phyloP scores from a whole-genome alignment of 2,797 vertebrate species.

The Aphelocoma californica region DNA sequence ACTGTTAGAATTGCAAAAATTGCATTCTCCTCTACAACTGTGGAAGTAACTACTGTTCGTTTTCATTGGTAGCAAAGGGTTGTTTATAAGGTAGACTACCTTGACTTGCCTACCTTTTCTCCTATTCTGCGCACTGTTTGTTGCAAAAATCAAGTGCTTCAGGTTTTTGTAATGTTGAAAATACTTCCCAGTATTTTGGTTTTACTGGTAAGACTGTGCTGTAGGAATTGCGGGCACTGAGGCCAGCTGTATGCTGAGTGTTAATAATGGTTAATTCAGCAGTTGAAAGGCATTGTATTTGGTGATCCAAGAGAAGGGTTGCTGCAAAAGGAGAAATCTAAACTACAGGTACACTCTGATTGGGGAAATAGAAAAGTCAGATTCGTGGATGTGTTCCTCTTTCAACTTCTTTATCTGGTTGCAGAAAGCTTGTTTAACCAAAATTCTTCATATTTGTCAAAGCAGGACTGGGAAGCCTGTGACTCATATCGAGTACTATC shows the following conservation, averaged over 20 bases:
- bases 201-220: neutral
- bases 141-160: neutral
- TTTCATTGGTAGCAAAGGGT: neutral
- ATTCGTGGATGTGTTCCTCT: neutral
- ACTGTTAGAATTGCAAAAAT: neutral
- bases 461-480: neutral
- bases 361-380: neutral
- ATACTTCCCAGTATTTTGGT: neutral
- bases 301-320: neutral
- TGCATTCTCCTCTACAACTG: neutral
- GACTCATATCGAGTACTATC: neutral
- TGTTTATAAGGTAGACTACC: neutral
- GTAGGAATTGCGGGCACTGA: neutral
- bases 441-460: neutral
- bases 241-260: neutral
- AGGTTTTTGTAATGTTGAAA: neutral
- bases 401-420: neutral
- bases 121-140: neutral
- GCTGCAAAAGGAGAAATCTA: neutral
- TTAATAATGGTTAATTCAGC: neutral
- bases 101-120: neutral
- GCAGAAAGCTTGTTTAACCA: neutral
- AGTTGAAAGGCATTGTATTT: neutral
- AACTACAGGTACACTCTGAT: neutral
- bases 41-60: neutral